Base-by-base conservation (phyloP, 2,797 vertebrate genomes). In the Diplodus puntazzo region DNA sequence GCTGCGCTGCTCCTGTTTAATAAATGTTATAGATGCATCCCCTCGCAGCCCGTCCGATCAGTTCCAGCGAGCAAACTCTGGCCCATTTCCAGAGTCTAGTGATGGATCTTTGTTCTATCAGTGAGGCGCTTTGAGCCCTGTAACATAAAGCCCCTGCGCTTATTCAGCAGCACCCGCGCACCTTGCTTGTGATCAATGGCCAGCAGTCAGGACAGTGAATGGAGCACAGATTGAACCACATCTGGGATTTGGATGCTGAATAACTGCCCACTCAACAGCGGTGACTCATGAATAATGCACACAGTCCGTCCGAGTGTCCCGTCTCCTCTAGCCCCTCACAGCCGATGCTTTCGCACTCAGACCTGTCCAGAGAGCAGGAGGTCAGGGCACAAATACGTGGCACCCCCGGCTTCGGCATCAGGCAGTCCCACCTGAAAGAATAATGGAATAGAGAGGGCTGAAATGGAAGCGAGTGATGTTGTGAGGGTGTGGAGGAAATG, bases 111-210 rank as follows among this genome's bases (percentile, higher is more conserved):
- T 67, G 75, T 79, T 90, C 87, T 96, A 92, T 87, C 94, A 92
- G 92, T 87, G 83, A 92, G 90, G 88, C 75, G 87, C 90, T 92
- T 75, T 86, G 90, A 93, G 94, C 86, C 92, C 91, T 67, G 60
- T 84, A 92, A 90, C 91, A 87, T 94, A 92, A 94, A 95, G 90
- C 90, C 90, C 84, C 87, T 88, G 66, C 82, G 93, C 94, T 96
- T 95, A 95, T 95, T 95, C 95, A 97, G 95, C 95, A 96, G 79
- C 39, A 11, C 39, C 88, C 86, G 59, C 59, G 80, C 84, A 80
- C 92, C 91, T 83, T 88, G 90, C 92, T 89, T 88, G 79, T 95
- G 95, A 97, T 98, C 96, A 92, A 96, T 97, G 94, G 83, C 80
- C 90, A 63, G 67, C 94, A 92, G 93, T 91, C 87, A 89, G 91